These are phyloP conservation scores for Zoanthus sansibaricus DNA, from an alignment of 92 coral and sea anemone genomes.

Conservation along the genomic window DNA sequence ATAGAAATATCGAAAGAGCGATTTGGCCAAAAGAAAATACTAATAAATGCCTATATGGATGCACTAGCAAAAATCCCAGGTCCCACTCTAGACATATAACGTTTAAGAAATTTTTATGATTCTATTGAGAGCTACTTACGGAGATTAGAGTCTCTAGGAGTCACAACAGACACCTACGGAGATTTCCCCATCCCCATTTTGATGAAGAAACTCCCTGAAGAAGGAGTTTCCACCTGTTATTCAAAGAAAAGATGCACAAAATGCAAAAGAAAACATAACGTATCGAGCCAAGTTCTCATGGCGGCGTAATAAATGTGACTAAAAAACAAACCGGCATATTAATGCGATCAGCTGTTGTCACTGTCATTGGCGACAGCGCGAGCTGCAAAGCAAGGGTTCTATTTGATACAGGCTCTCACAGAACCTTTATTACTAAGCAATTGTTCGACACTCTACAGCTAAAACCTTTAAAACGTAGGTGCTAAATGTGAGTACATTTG, in stretches of 20 bases:
- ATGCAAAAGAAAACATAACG: constrained; percentile 22
- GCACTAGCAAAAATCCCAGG: background rate
- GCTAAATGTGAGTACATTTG: constrained; percentile 5
- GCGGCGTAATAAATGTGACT: constrained; percentile 5
- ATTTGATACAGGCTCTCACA: constrained; percentile 3
- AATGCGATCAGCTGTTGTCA: background rate
- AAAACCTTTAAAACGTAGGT: background rate
- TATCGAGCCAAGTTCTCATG: constrained; percentile 19
- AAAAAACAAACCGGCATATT: constrained; percentile 10
- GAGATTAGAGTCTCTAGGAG: background rate
- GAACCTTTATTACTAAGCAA: background rate
- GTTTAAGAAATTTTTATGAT: background rate
- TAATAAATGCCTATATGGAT: background rate
- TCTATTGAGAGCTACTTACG: background rate
- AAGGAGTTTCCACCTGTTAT: background rate
- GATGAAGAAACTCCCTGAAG: constrained; percentile 1
- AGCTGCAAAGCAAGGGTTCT: constrained; percentile 12
- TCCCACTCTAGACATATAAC: background rate
- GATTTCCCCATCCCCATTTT: background rate
- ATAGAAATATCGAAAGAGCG: background rate
- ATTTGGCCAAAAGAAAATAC: background rate
- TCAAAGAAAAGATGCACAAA: background rate
- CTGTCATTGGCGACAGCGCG: background rate
- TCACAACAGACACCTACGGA: constrained; percentile 2
- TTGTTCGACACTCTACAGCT: background rate